phyloP scores from a whole-genome alignment of 2,797 vertebrate species.

The Diglossa cyanea region DNA sequence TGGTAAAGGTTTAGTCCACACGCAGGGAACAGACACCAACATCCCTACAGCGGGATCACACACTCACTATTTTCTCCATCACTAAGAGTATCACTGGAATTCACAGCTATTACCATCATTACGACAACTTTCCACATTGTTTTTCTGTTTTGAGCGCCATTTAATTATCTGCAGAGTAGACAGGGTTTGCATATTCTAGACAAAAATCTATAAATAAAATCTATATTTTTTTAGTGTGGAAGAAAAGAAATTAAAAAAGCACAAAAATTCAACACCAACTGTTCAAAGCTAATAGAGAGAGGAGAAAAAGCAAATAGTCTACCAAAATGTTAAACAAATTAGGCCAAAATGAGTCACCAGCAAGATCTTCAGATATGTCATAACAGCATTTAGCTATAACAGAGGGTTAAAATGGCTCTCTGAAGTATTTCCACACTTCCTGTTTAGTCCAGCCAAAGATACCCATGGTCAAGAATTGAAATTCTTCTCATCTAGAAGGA shows the following conservation, averaged over 20 bases:
- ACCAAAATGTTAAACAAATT: conserved; percentile 26
- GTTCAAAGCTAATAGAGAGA: neutral
- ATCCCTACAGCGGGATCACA: neutral
- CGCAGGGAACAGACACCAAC: neutral
- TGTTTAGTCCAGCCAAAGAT: neutral
- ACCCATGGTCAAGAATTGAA: neutral
- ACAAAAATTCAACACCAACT: neutral
- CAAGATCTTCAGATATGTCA: neutral
- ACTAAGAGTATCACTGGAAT: neutral
- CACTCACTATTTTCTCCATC: neutral
- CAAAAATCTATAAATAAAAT: neutral
- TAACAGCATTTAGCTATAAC: neutral
- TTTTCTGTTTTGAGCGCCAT: neutral
- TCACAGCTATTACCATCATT: neutral
- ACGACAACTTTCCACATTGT: neutral
- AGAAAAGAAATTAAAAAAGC: neutral
- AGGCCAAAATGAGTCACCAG: neutral
- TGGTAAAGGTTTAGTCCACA: neutral
- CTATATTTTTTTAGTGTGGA: neutral
- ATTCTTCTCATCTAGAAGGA: neutral
- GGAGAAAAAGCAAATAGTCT: neutral
- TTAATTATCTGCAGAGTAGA: neutral
- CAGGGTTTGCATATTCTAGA: neutral
- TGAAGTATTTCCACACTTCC: neutral
- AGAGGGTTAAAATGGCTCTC: neutral